Evolutionary conservation across 2,113 vertebrate genomes (phyloP), one percentile per base, ranked within the genome.

Genomic region (Scartelaos histophorus): DNA sequence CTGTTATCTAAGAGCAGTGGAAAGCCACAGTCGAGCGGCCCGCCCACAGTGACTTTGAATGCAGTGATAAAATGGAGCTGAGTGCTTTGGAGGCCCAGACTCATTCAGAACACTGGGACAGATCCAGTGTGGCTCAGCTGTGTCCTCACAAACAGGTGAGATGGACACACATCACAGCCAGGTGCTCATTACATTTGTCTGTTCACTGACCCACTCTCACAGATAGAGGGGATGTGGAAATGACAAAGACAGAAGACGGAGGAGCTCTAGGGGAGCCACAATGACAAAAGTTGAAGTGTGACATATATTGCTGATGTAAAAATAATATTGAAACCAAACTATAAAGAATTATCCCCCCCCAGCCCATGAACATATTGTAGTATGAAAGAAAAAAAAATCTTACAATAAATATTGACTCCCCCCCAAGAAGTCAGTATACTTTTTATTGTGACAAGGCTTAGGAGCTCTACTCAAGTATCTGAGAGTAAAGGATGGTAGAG

Each of bases 31-130:
- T 78, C 66, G 51, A 3, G 71, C 80, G 54, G 82, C 84, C 82
- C 83, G 58, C 91, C 88, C 85, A 87, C 86, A 73, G 72, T 80
- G 87, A 90, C 87, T 91, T 89, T 90, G 85, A 89, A 87, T 89
- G 56, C 69, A 12, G 47, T 61, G 86, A 88, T 83, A 80, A 91
- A 87, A 85, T 71, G 62, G 68, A 70, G 70, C 76, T 67, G 81
- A 82, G 79, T 78, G 88, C 70, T 67, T 82, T 67, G 68, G 76
- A 82, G 81, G 75, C 68, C 64, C 76, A 22, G 78, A 61, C 75
- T 87, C 70, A 72, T 82, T 81, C 66, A 56, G 56, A 64, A 65
- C 64, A 43, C 47, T 75, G 74, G 64, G 86, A 21, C 3, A 64
- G 61, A 76, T 82, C 78, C 65, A 74, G 61, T 58, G 79, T 74